These are phyloP conservation scores for Neocrepidodera transversa DNA, from an alignment of 2,888 invertebrate genomes.

Conservation along the genomic window DNA sequence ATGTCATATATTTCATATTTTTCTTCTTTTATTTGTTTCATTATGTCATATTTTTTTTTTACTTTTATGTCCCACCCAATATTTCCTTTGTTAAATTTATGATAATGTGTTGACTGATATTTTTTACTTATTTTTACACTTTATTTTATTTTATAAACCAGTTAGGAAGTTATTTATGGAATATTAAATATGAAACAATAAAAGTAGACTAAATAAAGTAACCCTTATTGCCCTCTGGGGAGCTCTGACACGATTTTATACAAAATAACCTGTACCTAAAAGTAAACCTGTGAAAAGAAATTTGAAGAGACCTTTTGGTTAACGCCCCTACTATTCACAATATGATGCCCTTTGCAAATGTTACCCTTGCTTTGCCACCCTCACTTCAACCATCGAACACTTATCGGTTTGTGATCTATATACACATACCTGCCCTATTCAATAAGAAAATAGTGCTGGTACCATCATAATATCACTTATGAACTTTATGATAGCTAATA, in stretches of 20 bases:
- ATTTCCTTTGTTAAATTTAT: too few species aligned
- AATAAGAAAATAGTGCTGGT: slow-evolving; percentile 42
- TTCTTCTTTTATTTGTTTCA: too few species aligned
- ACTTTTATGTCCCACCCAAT: too few species aligned
- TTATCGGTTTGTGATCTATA: slow-evolving; percentile 37
- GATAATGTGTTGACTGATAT: too few species aligned
- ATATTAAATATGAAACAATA: too few species aligned
- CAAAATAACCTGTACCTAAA: slow-evolving; percentile 12
- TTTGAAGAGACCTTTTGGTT: slow-evolving; percentile 17
- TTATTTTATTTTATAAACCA: too few species aligned
- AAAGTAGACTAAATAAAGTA: too few species aligned
- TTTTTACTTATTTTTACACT: too few species aligned
- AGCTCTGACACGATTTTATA: slow-evolving; percentile 3
- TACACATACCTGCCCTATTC: slow-evolving; percentile 33
- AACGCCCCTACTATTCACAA: slow-evolving; percentile 34
- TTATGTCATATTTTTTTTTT: too few species aligned
- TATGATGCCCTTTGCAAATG: slow-evolving; percentile 25
- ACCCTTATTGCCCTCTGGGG: too few species aligned
- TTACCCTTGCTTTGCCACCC: slow-evolving; percentile 32
- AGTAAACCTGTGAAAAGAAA: slow-evolving; percentile 16
- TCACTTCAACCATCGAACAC: slow-evolving; percentile 31
- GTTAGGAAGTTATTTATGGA: too few species aligned
- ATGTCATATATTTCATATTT: too few species aligned
- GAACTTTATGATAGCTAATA: slow-evolving; percentile 33
- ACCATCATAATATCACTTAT: slow-evolving; percentile 42